phyloP scores from a whole-genome alignment of 2,888 invertebrate species.

The Drosophila merina region DNA sequence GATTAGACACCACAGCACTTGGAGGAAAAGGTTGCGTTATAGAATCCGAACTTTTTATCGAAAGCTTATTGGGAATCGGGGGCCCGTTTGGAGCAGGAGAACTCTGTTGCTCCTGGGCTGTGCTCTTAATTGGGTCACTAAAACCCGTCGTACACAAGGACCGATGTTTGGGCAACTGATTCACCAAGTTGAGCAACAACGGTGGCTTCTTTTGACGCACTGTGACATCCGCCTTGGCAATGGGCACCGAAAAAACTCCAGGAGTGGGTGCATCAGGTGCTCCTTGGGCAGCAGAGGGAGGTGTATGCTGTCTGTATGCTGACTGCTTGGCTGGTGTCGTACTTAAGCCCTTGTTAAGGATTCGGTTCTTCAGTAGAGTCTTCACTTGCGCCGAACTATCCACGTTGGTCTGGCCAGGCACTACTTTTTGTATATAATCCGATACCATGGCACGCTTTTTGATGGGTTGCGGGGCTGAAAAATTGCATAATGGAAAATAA shows the following conservation, averaged over 20 bases:
- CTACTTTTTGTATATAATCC: constrained; percentile 27
- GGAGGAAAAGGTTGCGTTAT: too few relatives aligned
- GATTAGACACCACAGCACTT: not conserved
- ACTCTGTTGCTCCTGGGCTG: not conserved
- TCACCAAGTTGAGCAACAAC: constrained; percentile 56
- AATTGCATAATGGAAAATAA: not conserved
- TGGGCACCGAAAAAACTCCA: constrained; percentile 27
- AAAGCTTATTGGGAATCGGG: not conserved
- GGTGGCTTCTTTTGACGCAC: constrained; percentile 44
- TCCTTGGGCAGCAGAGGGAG: constrained; percentile 9
- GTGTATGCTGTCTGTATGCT: constrained; percentile 4
- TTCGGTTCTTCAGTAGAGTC: constrained; percentile 56
- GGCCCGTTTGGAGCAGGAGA: not conserved
- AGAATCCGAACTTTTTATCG: not conserved
- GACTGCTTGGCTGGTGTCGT: not conserved
- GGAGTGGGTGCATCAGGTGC: not conserved
- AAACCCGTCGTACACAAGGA: constrained; percentile 22
- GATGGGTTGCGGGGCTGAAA: constrained; percentile 25
- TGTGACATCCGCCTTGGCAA: constrained; percentile 53
- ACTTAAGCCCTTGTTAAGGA: constrained; percentile 52
- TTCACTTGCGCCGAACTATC: constrained; percentile 51
- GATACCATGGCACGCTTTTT: constrained; percentile 23
- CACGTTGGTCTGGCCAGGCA: constrained; percentile 22
- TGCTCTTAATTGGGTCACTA: not conserved
- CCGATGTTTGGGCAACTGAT: constrained; percentile 58